Evolutionary conservation across 2,888 invertebrate species (phyloP).

Genomic region (Acrobasis consociella): DNA sequence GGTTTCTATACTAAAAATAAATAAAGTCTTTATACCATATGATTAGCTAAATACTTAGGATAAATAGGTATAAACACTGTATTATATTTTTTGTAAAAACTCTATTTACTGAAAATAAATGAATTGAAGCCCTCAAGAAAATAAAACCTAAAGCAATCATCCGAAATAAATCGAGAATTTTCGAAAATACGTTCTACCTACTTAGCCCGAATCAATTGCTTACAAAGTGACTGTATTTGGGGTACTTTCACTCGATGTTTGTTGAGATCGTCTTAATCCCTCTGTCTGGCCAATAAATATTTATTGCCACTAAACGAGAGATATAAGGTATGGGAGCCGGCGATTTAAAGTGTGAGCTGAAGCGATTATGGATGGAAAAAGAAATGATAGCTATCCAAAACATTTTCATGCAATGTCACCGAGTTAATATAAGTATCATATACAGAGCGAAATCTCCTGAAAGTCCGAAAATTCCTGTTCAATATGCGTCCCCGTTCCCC

Average conservation of each 20-base stretch:
- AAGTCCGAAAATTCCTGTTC: too few relatives aligned
- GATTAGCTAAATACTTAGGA: too few relatives aligned
- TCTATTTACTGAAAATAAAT: not conserved
- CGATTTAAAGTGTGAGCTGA: constrained; percentile 9
- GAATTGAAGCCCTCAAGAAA: not conserved
- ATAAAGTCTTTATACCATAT: too few relatives aligned
- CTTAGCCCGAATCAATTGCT: constrained; percentile 37
- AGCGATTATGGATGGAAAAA: not conserved
- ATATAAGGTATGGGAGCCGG: constrained; percentile 29
- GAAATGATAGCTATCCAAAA: too few relatives aligned
- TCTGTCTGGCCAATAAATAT: constrained; percentile 68
- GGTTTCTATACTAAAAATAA: too few relatives aligned
- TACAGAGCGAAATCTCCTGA: too few relatives aligned
- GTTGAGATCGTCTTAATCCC: constrained; percentile 61
- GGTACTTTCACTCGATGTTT: constrained; percentile 47
- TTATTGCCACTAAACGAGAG: constrained; percentile 61
- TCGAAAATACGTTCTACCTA: constrained; percentile 21
- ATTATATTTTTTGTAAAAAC: too few relatives aligned
- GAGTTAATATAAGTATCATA: too few relatives aligned
- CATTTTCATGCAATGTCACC: too few relatives aligned
- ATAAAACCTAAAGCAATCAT: constrained; percentile 18
- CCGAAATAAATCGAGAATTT: constrained; percentile 20
- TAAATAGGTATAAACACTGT: too few relatives aligned
- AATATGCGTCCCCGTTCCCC: too few relatives aligned
- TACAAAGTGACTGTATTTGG: constrained; percentile 47